A percentile compares a stretch with the other conserved stretches of the same genome.
Evolutionary conservation across 2,888 invertebrate genomes (phyloP).

Genomic region (Lysandra coridon): DNA sequence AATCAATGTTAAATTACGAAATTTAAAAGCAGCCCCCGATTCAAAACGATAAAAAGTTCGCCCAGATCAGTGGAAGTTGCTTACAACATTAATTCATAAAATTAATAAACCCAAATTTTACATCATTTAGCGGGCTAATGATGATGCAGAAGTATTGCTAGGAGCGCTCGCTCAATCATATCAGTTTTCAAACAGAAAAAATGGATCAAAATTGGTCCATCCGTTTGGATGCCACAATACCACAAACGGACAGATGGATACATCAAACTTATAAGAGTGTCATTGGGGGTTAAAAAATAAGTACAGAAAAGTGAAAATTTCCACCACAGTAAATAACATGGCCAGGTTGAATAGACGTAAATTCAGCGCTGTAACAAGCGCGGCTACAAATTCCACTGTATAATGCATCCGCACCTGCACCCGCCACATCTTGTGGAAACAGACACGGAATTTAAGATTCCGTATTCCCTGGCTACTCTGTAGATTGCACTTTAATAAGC

Average conservation of each 20-base stretch:
- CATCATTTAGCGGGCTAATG: neutral
- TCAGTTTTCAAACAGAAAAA: neutral
- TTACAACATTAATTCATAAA: too few relatives aligned
- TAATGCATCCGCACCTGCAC: neutral
- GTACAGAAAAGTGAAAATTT: neutral
- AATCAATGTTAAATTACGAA: too few relatives aligned
- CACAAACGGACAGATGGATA: too few relatives aligned
- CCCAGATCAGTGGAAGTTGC: too few relatives aligned
- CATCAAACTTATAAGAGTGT: too few relatives aligned
- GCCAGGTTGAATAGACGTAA: neutral
- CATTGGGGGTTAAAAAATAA: too few relatives aligned
- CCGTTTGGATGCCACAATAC: too few relatives aligned
- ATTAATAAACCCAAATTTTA: neutral
- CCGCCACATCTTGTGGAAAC: neutral
- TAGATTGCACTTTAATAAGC: constrained; percentile 18
- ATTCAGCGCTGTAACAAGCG: neutral
- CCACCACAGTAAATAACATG: neutral
- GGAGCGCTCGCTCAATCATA: neutral
- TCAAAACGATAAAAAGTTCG: too few relatives aligned
- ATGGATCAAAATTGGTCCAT: too few relatives aligned
- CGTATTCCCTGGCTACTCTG: neutral
- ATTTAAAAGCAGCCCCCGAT: too few relatives aligned
- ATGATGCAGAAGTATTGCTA: neutral
- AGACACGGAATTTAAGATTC: neutral
- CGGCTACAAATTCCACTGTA: constrained; percentile 15